Percentiles rank a stretch among this genome's conserved stretches.
These are phyloP conservation scores for Phrixothrix hirtus DNA, from an alignment of 2,888 invertebrate genomes.

Conservation along the genomic window DNA sequence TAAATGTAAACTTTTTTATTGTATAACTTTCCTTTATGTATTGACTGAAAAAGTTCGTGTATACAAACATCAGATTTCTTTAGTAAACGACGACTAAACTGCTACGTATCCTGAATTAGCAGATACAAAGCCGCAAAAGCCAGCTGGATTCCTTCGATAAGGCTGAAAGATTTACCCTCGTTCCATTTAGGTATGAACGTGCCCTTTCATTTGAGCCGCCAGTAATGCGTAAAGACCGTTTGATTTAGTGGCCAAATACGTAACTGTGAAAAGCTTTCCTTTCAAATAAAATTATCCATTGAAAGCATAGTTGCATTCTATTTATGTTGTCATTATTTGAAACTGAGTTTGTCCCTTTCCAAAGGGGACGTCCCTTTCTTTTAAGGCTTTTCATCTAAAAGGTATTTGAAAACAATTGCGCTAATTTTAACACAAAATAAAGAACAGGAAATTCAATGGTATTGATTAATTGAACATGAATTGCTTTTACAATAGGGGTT, in stretches of 20 bases:
- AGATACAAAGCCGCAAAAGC: slow-evolving; percentile 53
- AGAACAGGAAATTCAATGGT: slow-evolving; percentile 10
- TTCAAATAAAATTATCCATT: slow-evolving; percentile 30
- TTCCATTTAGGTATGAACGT: slow-evolving; percentile 49
- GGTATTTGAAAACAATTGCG: slow-evolving; percentile 16
- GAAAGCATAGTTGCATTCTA: slow-evolving; percentile 16
- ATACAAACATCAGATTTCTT: slow-evolving; percentile 40
- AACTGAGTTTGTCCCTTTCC: slow-evolving; percentile 5
- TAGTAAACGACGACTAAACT: slow-evolving; percentile 40
- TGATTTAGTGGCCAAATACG: slow-evolving; percentile 49
- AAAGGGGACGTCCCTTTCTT: background rate
- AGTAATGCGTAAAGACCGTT: slow-evolving; percentile 46
- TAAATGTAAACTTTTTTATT: too few species aligned
- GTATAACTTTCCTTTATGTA: slow-evolving; percentile 26
- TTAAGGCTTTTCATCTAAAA: too few species aligned
- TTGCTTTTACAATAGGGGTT: slow-evolving; percentile 18
- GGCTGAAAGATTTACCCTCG: slow-evolving; percentile 52
- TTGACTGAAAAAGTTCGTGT: slow-evolving; percentile 32
- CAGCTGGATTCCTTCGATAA: slow-evolving; percentile 52
- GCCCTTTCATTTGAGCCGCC: slow-evolving; percentile 49
- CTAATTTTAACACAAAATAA: slow-evolving; percentile 22
- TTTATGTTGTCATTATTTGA: too few species aligned
- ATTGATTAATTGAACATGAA: slow-evolving; percentile 24
- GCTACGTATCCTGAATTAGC: slow-evolving; percentile 51
- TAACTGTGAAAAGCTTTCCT: slow-evolving; percentile 47